A percentile compares a stretch with the other conserved stretches of the same genome.
Evolutionary conservation across 2,797 vertebrate genomes (phyloP).

Genomic region (Cyclopterus lumpus): DNA sequence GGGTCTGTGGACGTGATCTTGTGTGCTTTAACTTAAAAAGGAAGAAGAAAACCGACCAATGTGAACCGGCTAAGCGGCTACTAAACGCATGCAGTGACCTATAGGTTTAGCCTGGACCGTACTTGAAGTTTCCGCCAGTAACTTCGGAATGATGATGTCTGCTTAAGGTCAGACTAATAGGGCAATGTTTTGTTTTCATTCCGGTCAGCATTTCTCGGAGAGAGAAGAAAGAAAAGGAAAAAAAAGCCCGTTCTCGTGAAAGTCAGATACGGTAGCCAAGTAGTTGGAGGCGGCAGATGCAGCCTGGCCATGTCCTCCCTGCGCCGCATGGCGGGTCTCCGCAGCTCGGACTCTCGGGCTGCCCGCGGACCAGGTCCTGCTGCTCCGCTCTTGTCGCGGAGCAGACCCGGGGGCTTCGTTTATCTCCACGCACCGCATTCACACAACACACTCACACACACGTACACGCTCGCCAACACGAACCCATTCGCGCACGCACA

Average conservation of each 20-base stretch:
- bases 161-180: conserved; percentile 51
- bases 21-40: conserved; percentile 30
- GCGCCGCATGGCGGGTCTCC: conserved; percentile 58
- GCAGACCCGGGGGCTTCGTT: conserved; percentile 84
- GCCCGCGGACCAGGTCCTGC: conserved; percentile 76
- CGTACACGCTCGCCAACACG: conserved; percentile 51
- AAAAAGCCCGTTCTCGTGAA: conserved; percentile 43
- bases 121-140: conserved; percentile 49
- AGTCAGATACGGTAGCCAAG: conserved; percentile 62
- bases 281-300: conserved; percentile 49
- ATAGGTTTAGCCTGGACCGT: conserved; percentile 41
- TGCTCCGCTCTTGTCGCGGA: conserved; percentile 83
- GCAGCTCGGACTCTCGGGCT: conserved; percentile 62
- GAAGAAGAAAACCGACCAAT: conserved; percentile 1
- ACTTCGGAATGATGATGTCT: conserved; percentile 51
- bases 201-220: conserved; percentile 53
- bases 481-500: conserved; percentile 36
- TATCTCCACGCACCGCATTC: conserved; percentile 73
- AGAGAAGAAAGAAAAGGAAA: conserved; percentile 15
- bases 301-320: conserved; percentile 47
- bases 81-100: conserved; percentile 54
- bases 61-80: conserved; percentile 36
- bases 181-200: conserved; percentile 63
- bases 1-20: conserved; percentile 15
- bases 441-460: conserved; percentile 54